Conservation (phyloP, 1,140 invertebrate species). For the Uloborus diversus region DNA sequence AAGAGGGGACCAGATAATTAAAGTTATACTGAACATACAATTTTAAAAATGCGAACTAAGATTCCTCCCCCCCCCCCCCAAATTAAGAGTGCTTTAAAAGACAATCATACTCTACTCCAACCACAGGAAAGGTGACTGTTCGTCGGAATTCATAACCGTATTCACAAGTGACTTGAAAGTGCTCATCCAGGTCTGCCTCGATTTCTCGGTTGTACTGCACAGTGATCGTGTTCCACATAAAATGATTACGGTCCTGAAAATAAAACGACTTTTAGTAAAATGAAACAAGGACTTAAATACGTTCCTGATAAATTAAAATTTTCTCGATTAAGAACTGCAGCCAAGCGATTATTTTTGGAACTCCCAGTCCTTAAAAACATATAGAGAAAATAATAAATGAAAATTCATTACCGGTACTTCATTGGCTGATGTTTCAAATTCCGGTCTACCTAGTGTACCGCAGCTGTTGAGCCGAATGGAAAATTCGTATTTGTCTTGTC, state of each 20-base stretch:
- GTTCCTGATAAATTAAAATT: too few species aligned
- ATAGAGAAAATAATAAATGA: too few species aligned
- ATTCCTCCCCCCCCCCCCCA: too few species aligned
- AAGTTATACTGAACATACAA: too few species aligned
- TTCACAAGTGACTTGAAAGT: slow-evolving; percentile 95
- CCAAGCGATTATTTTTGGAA: too few species aligned
- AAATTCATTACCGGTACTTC: slow-evolving; percentile 39
- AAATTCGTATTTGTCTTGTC: slow-evolving; percentile 90
- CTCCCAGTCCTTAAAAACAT: too few species aligned
- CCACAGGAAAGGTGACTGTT: slow-evolving; percentile 92
- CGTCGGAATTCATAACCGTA: slow-evolving; percentile 97
- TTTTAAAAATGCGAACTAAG: too few species aligned
- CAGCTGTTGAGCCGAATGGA: slow-evolving; percentile 91
- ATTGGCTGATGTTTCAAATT: slow-evolving; percentile 53
- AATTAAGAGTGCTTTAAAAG: too few species aligned
- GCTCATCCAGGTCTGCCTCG: slow-evolving; percentile 93
- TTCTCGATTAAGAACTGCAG: too few species aligned
- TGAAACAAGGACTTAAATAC: not conserved
- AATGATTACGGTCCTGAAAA: slow-evolving; percentile 66
- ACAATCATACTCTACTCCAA: slow-evolving; percentile 89
- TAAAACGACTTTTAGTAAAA: not conserved
- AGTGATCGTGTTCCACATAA: slow-evolving; percentile 96
- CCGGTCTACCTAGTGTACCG: slow-evolving; percentile 86
- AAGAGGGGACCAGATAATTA: too few species aligned
- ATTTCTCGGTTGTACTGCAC: slow-evolving; percentile 94